Percentiles rank a stretch among this genome's conserved stretches.
These are phyloP conservation scores for Bimastos eiseni DNA, from an alignment of 2,888 invertebrate species.

Conservation along the genomic window DNA sequence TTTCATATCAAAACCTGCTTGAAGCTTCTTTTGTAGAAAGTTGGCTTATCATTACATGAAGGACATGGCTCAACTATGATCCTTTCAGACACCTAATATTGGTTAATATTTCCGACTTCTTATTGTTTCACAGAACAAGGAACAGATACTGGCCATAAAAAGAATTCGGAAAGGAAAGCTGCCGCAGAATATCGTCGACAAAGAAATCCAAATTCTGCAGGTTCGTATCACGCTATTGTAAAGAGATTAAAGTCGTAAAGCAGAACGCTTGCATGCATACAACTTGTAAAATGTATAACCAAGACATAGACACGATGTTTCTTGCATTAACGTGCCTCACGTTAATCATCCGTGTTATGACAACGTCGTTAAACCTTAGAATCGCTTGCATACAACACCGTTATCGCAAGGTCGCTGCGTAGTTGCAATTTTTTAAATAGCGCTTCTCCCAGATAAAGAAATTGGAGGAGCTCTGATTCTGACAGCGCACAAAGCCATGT, in stretches of 20 bases:
- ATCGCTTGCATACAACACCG: too few species aligned
- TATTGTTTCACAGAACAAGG: background rate
- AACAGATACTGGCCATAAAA: background rate
- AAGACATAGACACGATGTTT: too few species aligned
- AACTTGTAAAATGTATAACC: too few species aligned
- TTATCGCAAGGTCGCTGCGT: too few species aligned
- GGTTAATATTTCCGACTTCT: background rate
- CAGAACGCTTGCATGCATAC: too few species aligned
- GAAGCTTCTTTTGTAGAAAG: background rate
- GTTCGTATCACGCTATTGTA: background rate
- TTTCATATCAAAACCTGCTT: background rate
- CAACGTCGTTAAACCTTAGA: too few species aligned
- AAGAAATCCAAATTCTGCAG: constrained; percentile 18
- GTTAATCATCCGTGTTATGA: too few species aligned
- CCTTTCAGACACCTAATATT: background rate
- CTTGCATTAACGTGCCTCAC: too few species aligned
- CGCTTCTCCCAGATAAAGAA: too few species aligned
- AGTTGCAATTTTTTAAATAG: too few species aligned
- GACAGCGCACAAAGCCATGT: too few species aligned
- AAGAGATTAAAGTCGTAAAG: background rate
- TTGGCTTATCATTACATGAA: background rate
- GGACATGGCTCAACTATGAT: background rate
- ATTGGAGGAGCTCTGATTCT: too few species aligned
- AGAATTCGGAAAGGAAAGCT: constrained; percentile 22
- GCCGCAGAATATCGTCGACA: background rate